Evolutionary conservation across 1,140 invertebrate species (phyloP), one percentile per base, ranked within the genome.

Genomic region (Vanessa atalanta): DNA sequence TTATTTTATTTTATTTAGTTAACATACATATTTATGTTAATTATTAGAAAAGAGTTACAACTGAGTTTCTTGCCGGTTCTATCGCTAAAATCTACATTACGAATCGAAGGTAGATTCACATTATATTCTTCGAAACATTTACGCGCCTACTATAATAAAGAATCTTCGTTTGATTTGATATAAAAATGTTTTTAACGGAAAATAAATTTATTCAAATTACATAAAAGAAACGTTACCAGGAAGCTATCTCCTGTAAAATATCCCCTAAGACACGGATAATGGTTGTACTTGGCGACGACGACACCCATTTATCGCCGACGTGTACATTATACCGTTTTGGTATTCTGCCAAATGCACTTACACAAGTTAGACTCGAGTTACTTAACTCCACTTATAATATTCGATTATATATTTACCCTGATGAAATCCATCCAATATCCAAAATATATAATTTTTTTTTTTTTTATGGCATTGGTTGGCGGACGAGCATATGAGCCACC

Each of bases 241-340:
- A 37, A 61, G 26, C 7, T 15, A 61, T 61, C 23, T 61, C 14
- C 57, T 37, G 57, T 13, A 37, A 31, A 61, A 57, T 26, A 57
- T 57, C 13, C 13, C 20, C 57, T 15, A 7, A 61, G 57, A 61
- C 57, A 31, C 3, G 26, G 5, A 55, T 53, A 55, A 67, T 67
- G n/a, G 50, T 16, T 48, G 26, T 37, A 72, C 61, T 72, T 67
- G 71, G 71, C 51, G 15, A 0, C 53, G 65, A 14, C 64, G 11
- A 55, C 37, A 48, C n/a, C 12, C 47, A 23, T 51, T 55, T 67
- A 66, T 57, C 55, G 71, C 47, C 51, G 60, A 48, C 64, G 55
- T 61, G 31, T 48, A 57, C 65, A 69, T 69, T 20, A 65, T 57
- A 57, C n/a, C 70, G 60, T 26, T 67, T 69, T 74, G 60, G 66